Percentiles rank a stretch among this genome's conserved stretches.
Evolutionary conservation across 2,113 vertebrate species (phyloP).

Genomic region (Galemys pyrenaicus): DNA sequence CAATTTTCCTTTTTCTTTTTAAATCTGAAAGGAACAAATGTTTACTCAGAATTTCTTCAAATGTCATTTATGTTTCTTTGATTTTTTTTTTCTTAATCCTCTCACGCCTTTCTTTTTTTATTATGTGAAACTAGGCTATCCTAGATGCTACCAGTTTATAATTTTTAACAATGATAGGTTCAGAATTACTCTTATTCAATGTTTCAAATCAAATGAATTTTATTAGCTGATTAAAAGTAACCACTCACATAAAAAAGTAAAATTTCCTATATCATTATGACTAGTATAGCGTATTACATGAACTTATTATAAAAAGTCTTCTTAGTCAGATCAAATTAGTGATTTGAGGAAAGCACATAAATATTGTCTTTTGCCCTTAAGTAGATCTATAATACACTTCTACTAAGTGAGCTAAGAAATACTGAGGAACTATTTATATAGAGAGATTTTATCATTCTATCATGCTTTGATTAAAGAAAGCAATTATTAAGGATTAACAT

Average conservation of each 20-base stretch:
- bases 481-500: not conserved
- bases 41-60: not conserved
- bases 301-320: not conserved
- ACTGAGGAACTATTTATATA: not conserved
- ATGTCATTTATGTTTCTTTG: not conserved
- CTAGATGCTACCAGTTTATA: not conserved
- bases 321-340: not conserved
- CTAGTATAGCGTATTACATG: not conserved
- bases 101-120: not conserved
- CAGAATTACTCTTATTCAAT: not conserved
- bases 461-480: not conserved
- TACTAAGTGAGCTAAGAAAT: not conserved
- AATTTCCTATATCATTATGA: not conserved
- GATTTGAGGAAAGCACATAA: not conserved
- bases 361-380: not conserved
- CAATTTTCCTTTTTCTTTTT: not conserved
- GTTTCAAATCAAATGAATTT: not conserved
- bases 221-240: not conserved
- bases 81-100: not conserved
- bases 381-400: not conserved
- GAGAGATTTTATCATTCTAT: not conserved
- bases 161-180: not conserved
- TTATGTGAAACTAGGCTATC: not conserved
- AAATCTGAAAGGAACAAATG: not conserved
- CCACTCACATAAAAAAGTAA: not conserved